A percentile compares a stretch with the other conserved stretches of the same genome.
phyloP scores from a whole-genome alignment of 2,797 vertebrate species.

The Corythornis leucogaster region DNA sequence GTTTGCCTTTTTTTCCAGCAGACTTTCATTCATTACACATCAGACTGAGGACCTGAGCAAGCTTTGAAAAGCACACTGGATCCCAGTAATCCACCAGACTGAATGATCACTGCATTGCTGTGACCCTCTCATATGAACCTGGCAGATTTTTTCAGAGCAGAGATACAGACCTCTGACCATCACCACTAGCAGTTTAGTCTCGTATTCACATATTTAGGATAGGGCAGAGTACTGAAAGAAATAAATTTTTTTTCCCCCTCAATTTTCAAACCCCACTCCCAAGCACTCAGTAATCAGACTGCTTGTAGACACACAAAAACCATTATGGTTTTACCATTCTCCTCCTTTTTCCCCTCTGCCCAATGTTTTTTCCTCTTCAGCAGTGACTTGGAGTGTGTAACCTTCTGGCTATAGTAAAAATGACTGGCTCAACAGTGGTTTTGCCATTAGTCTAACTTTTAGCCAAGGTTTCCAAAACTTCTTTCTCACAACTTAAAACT shows the following conservation, averaged over 20 bases:
- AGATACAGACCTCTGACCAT: not conserved
- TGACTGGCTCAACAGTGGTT: not conserved
- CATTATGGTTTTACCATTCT: not conserved
- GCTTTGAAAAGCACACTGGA: not conserved
- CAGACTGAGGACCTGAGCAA: not conserved
- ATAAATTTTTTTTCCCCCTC: not conserved
- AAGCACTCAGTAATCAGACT: not conserved
- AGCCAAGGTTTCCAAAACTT: not conserved
- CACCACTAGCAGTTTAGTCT: not conserved
- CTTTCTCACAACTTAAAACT: not conserved
- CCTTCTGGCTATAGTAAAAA: not conserved
- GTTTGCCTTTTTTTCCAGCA: not conserved
- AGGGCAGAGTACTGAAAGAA: not conserved
- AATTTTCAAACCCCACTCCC: not conserved
- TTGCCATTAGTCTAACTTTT: not conserved
- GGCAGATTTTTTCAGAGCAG: not conserved
- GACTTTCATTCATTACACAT: not conserved
- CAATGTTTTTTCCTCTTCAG: not conserved
- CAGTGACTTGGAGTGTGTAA: not conserved
- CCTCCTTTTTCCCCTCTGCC: not conserved
- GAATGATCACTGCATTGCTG: not conserved
- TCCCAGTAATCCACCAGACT: not conserved
- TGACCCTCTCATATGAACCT: accelerated
- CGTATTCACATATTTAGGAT: not conserved
- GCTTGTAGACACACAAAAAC: not conserved